A percentile compares a stretch with the other conserved stretches of the same genome.
Evolutionary conservation across 92 coral and sea anemone species (phyloP).

Genomic region (Paramuricea clavata): DNA sequence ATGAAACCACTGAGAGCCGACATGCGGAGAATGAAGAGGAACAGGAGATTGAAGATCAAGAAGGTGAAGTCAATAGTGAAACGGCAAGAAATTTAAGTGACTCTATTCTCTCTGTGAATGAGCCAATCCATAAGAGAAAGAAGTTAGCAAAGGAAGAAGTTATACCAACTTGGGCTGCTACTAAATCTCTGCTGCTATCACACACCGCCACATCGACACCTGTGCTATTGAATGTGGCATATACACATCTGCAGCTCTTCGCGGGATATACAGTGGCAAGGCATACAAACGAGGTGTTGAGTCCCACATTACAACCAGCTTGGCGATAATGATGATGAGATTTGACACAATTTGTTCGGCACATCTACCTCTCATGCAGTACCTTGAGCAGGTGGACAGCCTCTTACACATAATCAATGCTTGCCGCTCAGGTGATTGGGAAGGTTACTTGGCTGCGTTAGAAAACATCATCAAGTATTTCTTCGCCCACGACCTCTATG

Average conservation of each 20-base stretch:
- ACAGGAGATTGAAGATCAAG: slow-evolving; percentile 23
- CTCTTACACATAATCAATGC: background rate
- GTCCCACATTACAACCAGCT: slow-evolving; percentile 51
- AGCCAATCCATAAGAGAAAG: background rate
- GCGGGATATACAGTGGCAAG: slow-evolving; percentile 45
- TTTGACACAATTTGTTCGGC: slow-evolving; percentile 41
- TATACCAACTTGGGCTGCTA: slow-evolving; percentile 56
- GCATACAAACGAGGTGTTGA: slow-evolving; percentile 49
- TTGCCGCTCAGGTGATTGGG: slow-evolving; percentile 16
- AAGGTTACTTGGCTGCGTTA: slow-evolving; percentile 4
- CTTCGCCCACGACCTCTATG: slow-evolving; percentile 6
- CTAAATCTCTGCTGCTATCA: slow-evolving; percentile 44
- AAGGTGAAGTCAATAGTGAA: background rate
- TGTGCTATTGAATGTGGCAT: slow-evolving; percentile 56
- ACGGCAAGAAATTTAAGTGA: slow-evolving; percentile 2
- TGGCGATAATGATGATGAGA: slow-evolving; percentile 48
- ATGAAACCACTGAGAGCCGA: background rate
- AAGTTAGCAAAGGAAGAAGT: slow-evolving; percentile 35
- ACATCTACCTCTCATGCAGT: slow-evolving; percentile 9
- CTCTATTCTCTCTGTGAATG: slow-evolving; percentile 13
- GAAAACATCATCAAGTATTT: slow-evolving; percentile 11
- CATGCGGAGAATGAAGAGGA: slow-evolving; percentile 1
- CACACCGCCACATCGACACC: slow-evolving; percentile 39
- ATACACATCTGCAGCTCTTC: too few relatives aligned
- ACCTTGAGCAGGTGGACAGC: slow-evolving; percentile 25